Percentiles rank a stretch among this genome's conserved stretches.
Conservation (phyloP, 2,113 vertebrate species). For the Dasyornis broadbenti region DNA sequence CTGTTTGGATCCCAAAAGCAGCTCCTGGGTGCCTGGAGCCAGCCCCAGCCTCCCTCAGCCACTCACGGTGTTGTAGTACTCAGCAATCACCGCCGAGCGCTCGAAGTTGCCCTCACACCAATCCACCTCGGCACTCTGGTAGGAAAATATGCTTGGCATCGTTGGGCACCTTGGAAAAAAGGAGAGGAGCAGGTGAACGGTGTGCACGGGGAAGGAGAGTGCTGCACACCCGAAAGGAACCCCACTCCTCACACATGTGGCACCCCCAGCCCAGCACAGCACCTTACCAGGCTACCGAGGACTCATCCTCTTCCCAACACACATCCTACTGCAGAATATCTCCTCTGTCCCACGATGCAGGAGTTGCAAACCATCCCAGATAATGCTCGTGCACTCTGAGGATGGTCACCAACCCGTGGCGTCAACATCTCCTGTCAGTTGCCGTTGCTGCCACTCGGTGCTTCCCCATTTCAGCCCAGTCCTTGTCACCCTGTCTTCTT, state of each 20-base stretch:
- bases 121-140: constrained; percentile 91
- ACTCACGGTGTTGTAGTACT: constrained; percentile 96
- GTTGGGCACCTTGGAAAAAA: not conserved
- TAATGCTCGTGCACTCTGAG: not conserved
- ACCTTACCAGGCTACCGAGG: not conserved
- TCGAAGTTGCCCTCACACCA: constrained; percentile 95
- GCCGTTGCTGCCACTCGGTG: rapidly evolving
- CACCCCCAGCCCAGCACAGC: not conserved
- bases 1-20: not conserved
- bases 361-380: not conserved
- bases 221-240: not conserved
- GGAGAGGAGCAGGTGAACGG: not conserved
- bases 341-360: not conserved
- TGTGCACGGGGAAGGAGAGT: not conserved
- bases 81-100: constrained; percentile 81
- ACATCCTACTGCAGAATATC: not conserved
- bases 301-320: not conserved
- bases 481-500: not conserved
- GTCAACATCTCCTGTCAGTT: not conserved
- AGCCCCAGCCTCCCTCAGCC: not conserved
- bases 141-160: constrained; percentile 84
- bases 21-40: not conserved
- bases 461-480: not conserved
- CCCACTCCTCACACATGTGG: not conserved
- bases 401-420: not conserved